Evolutionary conservation across 2,113 vertebrate species (phyloP).

Genomic region (Oryzias javanicus): DNA sequence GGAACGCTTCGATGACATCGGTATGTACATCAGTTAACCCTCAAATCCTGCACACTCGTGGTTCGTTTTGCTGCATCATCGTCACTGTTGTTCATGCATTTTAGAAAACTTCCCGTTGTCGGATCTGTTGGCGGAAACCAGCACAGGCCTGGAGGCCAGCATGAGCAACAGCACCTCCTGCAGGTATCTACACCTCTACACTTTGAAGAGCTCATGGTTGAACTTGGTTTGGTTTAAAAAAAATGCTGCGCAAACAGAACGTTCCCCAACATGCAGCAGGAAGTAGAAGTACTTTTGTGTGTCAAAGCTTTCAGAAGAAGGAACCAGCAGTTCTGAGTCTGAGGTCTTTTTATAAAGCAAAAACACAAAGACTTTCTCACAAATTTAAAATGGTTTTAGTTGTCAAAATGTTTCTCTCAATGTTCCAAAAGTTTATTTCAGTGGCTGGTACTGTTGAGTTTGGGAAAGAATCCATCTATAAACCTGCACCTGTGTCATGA

Average conservation of each 20-base stretch:
- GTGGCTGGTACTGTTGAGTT: no score
- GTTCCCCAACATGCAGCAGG: background rate
- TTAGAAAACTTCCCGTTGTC: constrained; percentile 94
- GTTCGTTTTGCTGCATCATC: background rate
- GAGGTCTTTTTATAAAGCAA: no score
- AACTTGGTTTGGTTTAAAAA: background rate
- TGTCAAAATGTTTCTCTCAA: no score
- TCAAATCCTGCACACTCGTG: no score
- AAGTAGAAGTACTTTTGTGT: constrained; percentile 43
- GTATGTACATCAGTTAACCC: constrained; percentile 63
- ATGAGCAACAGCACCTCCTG: constrained; percentile 89
- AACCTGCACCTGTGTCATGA: no score
- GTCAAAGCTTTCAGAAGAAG: constrained; percentile 19
- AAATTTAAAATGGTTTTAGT: no score
- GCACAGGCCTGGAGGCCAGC: constrained; percentile 90
- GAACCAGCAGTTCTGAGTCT: background rate
- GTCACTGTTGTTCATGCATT: constrained; percentile 31
- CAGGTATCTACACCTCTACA: constrained; percentile 72
- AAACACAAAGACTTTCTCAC: no score
- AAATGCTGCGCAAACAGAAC: constrained; percentile 16
- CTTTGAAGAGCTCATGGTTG: background rate
- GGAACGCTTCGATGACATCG: constrained; percentile 94
- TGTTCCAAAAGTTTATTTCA: no score
- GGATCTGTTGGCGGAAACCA: constrained; percentile 91
- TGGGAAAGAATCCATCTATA: no score